A percentile compares a stretch with the other conserved stretches of the same genome.
phyloP scores from a whole-genome alignment of 2,113 vertebrate species.

The Elephantulus edwardii region DNA sequence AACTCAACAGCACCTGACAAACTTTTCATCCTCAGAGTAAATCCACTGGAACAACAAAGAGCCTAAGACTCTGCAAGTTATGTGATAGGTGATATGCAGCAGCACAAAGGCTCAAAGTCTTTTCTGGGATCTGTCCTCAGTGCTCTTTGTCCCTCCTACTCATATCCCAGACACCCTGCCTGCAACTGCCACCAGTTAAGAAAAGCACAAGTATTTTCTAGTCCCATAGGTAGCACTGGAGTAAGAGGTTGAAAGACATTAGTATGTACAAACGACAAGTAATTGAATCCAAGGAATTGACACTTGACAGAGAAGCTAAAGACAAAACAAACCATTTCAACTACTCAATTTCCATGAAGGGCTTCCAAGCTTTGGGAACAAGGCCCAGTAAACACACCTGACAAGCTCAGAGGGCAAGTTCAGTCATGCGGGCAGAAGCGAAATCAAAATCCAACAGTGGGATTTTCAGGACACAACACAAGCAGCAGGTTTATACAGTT shows the following conservation, averaged over 20 bases:
- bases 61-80: background rate
- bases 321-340: background rate
- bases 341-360: background rate
- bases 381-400: background rate
- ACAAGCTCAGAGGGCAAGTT: background rate
- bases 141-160: background rate
- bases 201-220: background rate
- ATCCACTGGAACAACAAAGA: background rate
- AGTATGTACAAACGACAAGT: slow-evolving; percentile 21
- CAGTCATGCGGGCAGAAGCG: background rate
- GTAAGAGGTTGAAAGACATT: background rate
- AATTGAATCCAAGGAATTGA: slow-evolving; percentile 2
- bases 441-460: background rate
- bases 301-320: background rate
- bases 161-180: background rate
- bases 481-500: background rate
- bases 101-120: background rate
- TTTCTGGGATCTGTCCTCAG: background rate
- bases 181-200: background rate
- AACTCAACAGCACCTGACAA: background rate
- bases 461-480: background rate
- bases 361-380: background rate
- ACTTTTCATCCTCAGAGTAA: background rate
- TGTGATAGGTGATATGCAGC: background rate
- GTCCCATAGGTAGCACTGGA: background rate